A percentile compares a stretch with the other conserved stretches of the same genome.
phyloP scores from a whole-genome alignment of 2,113 vertebrate species.

The Myotis yumanensis region DNA sequence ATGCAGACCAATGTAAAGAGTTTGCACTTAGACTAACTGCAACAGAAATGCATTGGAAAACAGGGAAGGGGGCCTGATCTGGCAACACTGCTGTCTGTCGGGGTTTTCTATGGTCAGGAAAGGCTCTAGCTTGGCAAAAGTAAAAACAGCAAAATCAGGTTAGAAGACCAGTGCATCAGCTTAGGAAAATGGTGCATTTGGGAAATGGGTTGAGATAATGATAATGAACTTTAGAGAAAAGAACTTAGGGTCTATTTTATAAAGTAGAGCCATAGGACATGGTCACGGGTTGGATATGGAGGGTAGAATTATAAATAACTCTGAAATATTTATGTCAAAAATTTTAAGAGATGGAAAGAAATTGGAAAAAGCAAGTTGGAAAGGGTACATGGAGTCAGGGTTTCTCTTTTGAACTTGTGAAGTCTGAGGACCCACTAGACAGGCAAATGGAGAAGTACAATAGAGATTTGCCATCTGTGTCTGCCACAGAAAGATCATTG shows the following conservation, averaged over 20 bases:
- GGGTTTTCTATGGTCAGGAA: background rate
- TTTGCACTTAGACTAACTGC: background rate
- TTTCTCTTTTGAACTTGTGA: constrained; percentile 4
- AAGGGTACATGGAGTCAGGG: background rate
- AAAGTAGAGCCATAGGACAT: background rate
- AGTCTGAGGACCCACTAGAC: background rate
- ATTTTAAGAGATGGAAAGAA: background rate
- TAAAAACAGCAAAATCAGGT: background rate
- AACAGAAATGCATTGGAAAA: background rate
- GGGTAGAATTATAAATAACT: background rate
- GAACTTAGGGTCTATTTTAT: background rate
- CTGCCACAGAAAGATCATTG: background rate
- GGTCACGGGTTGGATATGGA: background rate
- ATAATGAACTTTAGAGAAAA: background rate
- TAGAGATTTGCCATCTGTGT: background rate
- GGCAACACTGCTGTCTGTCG: background rate
- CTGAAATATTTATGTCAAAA: background rate
- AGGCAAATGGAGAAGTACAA: background rate
- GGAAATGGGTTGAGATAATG: background rate
- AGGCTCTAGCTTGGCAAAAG: background rate
- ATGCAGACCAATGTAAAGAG: background rate
- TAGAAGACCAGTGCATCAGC: background rate
- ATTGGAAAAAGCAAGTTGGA: background rate
- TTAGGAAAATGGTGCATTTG: background rate
- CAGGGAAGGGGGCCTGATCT: background rate